Percentiles rank a stretch among this genome's conserved stretches.
Evolutionary conservation across 2,113 vertebrate genomes (phyloP).

Genomic region (Pristiophorus japonicus): DNA sequence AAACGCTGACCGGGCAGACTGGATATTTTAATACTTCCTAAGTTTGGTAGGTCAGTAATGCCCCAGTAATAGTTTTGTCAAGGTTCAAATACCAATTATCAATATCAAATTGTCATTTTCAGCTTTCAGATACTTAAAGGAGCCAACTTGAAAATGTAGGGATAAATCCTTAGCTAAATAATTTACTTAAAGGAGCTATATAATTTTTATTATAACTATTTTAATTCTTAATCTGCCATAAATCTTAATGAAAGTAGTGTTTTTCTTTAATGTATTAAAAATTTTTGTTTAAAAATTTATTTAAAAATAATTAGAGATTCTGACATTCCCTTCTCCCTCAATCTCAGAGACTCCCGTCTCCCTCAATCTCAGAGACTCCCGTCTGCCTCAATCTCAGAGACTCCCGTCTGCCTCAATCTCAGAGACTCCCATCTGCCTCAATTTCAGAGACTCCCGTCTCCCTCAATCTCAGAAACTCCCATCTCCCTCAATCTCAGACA

Average conservation of each 20-base stretch:
- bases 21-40: constrained; percentile 16
- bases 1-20: neutral
- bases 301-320: neutral
- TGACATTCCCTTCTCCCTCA: neutral
- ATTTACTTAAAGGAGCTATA: neutral
- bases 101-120: neutral
- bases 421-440: too few species aligned
- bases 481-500: neutral
- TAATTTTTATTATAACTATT: neutral
- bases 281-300: constrained; percentile 3
- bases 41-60: neutral
- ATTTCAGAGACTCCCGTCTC: too few species aligned
- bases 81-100: neutral
- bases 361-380: neutral
- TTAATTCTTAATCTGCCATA: neutral
- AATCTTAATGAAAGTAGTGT: neutral
- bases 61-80: constrained; percentile 2
- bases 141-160: neutral
- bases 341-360: neutral
- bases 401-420: neutral
- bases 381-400: neutral
- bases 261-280: too few species aligned
- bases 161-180: neutral
- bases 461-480: too few species aligned
- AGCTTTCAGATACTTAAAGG: neutral